phyloP scores from a whole-genome alignment of 2,888 invertebrate genomes.

The Drosophila anomelani region DNA sequence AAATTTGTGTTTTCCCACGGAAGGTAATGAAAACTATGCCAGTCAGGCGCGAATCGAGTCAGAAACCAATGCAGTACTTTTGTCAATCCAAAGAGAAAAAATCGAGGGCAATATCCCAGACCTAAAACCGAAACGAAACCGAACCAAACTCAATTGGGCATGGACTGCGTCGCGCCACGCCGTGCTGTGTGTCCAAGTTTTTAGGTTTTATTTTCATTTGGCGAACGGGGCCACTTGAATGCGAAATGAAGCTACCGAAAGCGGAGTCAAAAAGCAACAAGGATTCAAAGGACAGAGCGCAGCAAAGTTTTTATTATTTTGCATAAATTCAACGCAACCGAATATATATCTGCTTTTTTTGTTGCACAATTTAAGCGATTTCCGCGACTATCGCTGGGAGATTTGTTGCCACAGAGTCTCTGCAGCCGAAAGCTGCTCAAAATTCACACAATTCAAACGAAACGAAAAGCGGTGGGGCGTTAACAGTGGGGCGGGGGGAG shows the following conservation, averaged over 20 bases:
- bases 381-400: constrained; percentile 52
- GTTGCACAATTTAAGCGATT: constrained; percentile 45
- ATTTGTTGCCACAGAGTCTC: constrained; percentile 58
- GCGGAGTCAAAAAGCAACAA: constrained; percentile 35
- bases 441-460: constrained; percentile 49
- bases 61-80: constrained; percentile 53
- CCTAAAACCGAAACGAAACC: constrained; percentile 21
- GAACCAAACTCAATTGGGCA: constrained; percentile 67
- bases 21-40: constrained; percentile 58
- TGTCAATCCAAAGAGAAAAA: constrained; percentile 51
- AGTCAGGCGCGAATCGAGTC: constrained; percentile 4
- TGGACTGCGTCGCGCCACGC: constrained; percentile 32
- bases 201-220: constrained; percentile 55
- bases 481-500: constrained; percentile 4
- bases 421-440: constrained; percentile 49
- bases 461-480: constrained; percentile 7
- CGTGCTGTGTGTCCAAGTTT: constrained; percentile 52
- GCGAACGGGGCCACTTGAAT: constrained; percentile 74
- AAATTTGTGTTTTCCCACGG: constrained; percentile 43
- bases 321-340: constrained; percentile 55
- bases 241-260: constrained; percentile 63
- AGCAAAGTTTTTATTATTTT: constrained; percentile 45
- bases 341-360: constrained; percentile 22
- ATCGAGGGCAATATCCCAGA: constrained; percentile 40
- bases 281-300: constrained; percentile 18